Conservation (phyloP, 2,113 vertebrate genomes). For the Rhinogobius similis region DNA sequence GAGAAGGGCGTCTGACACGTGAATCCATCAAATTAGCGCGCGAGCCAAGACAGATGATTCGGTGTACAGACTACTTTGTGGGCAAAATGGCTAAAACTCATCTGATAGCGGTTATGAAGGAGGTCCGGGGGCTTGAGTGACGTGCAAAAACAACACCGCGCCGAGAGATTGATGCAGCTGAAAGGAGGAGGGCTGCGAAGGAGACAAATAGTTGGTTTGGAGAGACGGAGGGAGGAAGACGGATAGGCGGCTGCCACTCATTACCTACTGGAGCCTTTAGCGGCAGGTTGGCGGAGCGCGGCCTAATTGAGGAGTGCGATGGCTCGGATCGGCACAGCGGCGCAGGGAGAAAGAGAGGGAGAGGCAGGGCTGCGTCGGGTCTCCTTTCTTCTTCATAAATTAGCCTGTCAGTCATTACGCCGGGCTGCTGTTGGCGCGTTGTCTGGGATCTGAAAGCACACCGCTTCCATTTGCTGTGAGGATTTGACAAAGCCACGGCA, state of each 20-base stretch:
- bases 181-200: conserved; percentile 2
- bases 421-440: conserved; percentile 7
- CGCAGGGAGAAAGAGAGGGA: not conserved
- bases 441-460: conserved; percentile 32
- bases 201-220: conserved; percentile 41
- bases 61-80: too few species aligned
- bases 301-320: conserved; percentile 65
- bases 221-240: conserved; percentile 16
- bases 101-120: not conserved
- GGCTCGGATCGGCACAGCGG: conserved; percentile 37
- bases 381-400: conserved; percentile 47
- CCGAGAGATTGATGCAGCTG: conserved; percentile 30
- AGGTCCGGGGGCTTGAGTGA: not conserved
- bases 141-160: not conserved
- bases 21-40: not conserved
- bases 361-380: conserved; percentile 12
- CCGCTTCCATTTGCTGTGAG: conserved; percentile 36
- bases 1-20: not conserved
- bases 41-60: not conserved
- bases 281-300: conserved; percentile 53
- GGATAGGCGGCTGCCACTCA: conserved; percentile 55
- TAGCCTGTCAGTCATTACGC: conserved; percentile 57
- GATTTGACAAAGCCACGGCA: conserved; percentile 3
- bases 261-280: conserved; percentile 52
- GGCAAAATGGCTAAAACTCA: not conserved